Conservation (phyloP, 1,140 invertebrate species). For the Drosophila santomea region DNA sequence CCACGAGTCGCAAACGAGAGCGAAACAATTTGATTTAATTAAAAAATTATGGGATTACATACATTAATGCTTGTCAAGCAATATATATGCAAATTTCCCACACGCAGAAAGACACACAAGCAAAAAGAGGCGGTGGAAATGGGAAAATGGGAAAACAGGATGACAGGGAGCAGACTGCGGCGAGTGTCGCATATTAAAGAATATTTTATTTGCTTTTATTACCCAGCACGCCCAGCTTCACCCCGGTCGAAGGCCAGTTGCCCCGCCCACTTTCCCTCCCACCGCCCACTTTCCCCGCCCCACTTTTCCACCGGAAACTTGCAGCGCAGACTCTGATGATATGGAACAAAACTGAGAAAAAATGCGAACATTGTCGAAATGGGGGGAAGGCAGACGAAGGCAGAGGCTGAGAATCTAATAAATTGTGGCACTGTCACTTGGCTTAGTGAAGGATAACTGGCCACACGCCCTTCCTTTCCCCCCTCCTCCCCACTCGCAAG, state of each 20-base stretch:
- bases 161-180: constrained; percentile 55
- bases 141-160: constrained; percentile 28
- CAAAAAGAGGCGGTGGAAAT: not conserved
- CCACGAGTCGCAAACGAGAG: constrained; percentile 39
- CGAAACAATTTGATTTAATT: constrained; percentile 83
- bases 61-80: constrained; percentile 82
- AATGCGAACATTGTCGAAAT: constrained; percentile 3
- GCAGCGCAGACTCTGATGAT: constrained; percentile 73
- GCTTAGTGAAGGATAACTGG: constrained; percentile 82
- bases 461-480: constrained; percentile 49
- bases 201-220: constrained; percentile 84
- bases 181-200: constrained; percentile 82
- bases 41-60: constrained; percentile 84
- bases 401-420: constrained; percentile 76
- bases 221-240: constrained; percentile 71
- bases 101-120: constrained; percentile 22
- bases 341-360: constrained; percentile 47
- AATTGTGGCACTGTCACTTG: constrained; percentile 83
- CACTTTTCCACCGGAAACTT: constrained; percentile 63
- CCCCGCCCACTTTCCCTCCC: not conserved
- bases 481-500: not conserved
- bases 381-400: constrained; percentile 5
- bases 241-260: constrained; percentile 44
- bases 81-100: constrained; percentile 81
- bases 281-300: not conserved